Percentiles rank a stretch among this genome's conserved stretches.
Conservation (phyloP, 2,797 vertebrate species). For the Steatocranus sp. region DNA sequence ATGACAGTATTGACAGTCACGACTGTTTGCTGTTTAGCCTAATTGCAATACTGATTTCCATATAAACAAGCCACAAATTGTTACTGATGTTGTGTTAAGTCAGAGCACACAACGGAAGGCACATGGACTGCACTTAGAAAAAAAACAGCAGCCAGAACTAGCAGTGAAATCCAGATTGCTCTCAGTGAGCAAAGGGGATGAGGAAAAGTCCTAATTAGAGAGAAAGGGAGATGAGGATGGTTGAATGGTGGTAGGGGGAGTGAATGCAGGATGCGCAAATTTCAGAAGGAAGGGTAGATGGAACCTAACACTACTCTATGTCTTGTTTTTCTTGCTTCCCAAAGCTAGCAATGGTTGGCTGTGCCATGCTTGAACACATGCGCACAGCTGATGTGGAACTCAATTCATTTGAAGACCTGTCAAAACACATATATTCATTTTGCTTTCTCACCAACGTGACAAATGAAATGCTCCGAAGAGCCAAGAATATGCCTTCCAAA, state of each 20-base stretch:
- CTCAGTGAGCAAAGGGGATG: neutral
- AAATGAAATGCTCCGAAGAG: neutral
- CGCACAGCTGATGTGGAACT: neutral
- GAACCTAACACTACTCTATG: neutral
- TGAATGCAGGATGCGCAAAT: neutral
- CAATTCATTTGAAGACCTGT: slow-evolving; percentile 18
- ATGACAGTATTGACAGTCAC: slow-evolving; percentile 34
- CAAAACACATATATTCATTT: slow-evolving; percentile 23
- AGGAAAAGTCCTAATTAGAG: slow-evolving; percentile 15
- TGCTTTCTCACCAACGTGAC: neutral
- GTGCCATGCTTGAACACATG: slow-evolving; percentile 17
- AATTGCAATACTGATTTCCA: slow-evolving; percentile 63
- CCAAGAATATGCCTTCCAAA: slow-evolving; percentile 3
- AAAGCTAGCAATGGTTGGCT: neutral
- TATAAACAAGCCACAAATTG: slow-evolving; percentile 64
- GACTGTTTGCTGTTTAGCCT: slow-evolving; percentile 30
- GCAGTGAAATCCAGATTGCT: slow-evolving; percentile 11
- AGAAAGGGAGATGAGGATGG: neutral
- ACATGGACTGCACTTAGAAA: neutral
- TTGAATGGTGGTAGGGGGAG: neutral
- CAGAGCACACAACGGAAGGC: slow-evolving; percentile 31
- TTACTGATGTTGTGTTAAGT: slow-evolving; percentile 56
- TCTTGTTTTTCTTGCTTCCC: neutral
- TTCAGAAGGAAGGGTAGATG: neutral
- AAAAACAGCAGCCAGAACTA: neutral